A percentile compares a stretch with the other conserved stretches of the same genome.
These are phyloP conservation scores for Ochropleura plecta DNA, from an alignment of 2,888 invertebrate species.

Conservation along the genomic window DNA sequence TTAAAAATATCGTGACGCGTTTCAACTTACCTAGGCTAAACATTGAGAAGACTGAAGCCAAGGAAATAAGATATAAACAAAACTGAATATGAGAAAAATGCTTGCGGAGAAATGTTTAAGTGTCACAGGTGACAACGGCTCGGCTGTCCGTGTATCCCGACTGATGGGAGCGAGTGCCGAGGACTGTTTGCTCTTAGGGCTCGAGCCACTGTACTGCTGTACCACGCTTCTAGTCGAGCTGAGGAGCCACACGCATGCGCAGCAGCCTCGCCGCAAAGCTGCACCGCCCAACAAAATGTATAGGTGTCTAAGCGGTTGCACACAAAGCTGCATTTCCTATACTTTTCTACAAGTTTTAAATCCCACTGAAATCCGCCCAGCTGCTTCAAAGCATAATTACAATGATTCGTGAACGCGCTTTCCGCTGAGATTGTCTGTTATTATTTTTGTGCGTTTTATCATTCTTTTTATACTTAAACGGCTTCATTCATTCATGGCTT, in stretches of 20 bases:
- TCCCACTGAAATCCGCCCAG: conserved; percentile 2
- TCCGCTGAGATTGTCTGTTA: conserved; percentile 5
- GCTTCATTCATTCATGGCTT: not conserved
- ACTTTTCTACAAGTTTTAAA: conserved; percentile 14
- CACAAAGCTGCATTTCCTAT: conserved; percentile 29
- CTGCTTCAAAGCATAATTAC: conserved; percentile 16
- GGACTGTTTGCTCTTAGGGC: conserved; percentile 4
- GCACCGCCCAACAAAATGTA: conserved; percentile 24
- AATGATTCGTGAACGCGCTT: conserved; percentile 17
- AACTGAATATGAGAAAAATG: conserved; percentile 1
- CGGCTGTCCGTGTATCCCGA: not conserved
- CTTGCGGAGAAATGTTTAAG: not conserved
- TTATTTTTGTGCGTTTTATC: conserved; percentile 16
- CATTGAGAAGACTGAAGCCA: not conserved
- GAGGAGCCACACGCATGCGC: conserved; percentile 38
- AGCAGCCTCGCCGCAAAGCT: conserved; percentile 11
- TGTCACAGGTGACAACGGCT: not conserved
- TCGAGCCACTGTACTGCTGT: conserved; percentile 15
- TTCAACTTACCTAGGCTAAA: conserved; percentile 21
- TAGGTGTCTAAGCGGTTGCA: conserved; percentile 8
- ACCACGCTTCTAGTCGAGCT: not conserved
- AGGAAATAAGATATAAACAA: not conserved
- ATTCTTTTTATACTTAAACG: not conserved
- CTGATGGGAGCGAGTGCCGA: not conserved
- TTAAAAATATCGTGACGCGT: not conserved